These are phyloP conservation scores for Oligia latruncula DNA, from an alignment of 2,888 invertebrate species.

Conservation along the genomic window DNA sequence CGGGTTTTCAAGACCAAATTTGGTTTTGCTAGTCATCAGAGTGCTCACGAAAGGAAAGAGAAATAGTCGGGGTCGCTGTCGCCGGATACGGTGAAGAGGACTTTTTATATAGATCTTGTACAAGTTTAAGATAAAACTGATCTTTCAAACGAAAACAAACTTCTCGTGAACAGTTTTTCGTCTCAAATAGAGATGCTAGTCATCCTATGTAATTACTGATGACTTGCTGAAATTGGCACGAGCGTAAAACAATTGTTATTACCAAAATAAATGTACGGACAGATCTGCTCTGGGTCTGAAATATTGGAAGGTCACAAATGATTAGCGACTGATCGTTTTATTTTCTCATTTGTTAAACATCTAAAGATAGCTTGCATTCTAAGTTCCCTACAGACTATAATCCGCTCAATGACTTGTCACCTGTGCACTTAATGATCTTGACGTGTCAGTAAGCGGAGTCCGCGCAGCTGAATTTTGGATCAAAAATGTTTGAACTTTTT, in stretches of 20 bases:
- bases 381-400: background rate
- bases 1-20: too few species aligned
- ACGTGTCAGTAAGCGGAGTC: background rate
- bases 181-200: constrained; percentile 1
- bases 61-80: too few species aligned
- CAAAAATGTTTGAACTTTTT: too few species aligned
- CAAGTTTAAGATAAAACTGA: constrained; percentile 9
- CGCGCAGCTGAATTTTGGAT: background rate
- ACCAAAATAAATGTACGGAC: constrained; percentile 28
- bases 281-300: constrained; percentile 16
- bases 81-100: too few species aligned
- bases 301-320: constrained; percentile 8
- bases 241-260: constrained; percentile 3
- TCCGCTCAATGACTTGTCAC: background rate
- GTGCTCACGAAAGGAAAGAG: too few species aligned
- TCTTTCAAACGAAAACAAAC: constrained; percentile 20
- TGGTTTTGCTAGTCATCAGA: too few species aligned
- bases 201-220: constrained; percentile 21
- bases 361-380: background rate
- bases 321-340: constrained; percentile 7
- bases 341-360: background rate
- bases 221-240: constrained; percentile 8
- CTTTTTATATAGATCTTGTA: background rate
- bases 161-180: constrained; percentile 1
- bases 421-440: background rate